A percentile compares a stretch with the other conserved stretches of the same genome.
These are phyloP conservation scores for Andrena trimmerana DNA, from an alignment of 2,888 invertebrate species.

Conservation along the genomic window DNA sequence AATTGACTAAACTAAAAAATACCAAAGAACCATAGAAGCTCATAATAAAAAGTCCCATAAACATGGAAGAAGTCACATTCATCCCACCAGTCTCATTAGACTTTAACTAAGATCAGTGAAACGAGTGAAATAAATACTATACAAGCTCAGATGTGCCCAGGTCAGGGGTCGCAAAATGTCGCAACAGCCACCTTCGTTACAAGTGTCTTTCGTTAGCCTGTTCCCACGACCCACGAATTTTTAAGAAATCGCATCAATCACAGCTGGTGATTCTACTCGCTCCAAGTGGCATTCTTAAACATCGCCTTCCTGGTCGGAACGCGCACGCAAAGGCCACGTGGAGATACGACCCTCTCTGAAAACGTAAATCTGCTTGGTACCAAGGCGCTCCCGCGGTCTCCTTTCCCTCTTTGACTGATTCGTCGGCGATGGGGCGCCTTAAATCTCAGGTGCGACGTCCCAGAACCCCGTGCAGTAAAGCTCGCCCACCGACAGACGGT, in stretches of 20 bases:
- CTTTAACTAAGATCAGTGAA: constrained; percentile 2
- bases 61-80: not conserved
- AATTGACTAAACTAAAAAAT: too few relatives aligned
- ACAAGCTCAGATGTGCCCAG: not conserved
- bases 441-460: constrained; percentile 27
- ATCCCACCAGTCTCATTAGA: not conserved
- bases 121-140: not conserved
- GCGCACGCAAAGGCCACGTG: constrained; percentile 19
- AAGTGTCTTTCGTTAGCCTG: not conserved
- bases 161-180: not conserved
- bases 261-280: constrained; percentile 9
- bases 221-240: constrained; percentile 29
- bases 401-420: constrained; percentile 38
- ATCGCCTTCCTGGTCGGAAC: constrained; percentile 28
- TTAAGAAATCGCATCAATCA: constrained; percentile 7
- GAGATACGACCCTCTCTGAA: constrained; percentile 43
- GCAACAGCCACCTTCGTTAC: not conserved
- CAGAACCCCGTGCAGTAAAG: not conserved
- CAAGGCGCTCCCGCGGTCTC: constrained; percentile 31
- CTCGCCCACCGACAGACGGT: not conserved
- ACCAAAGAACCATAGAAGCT: too few relatives aligned
- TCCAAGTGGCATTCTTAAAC: constrained; percentile 4
- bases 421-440: constrained; percentile 37
- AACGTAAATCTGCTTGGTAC: constrained; percentile 56
- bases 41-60: not conserved